Percentiles rank a stretch among this genome's conserved stretches.
These are phyloP conservation scores for Phengaris arion DNA, from an alignment of 2,888 invertebrate genomes.

Conservation along the genomic window DNA sequence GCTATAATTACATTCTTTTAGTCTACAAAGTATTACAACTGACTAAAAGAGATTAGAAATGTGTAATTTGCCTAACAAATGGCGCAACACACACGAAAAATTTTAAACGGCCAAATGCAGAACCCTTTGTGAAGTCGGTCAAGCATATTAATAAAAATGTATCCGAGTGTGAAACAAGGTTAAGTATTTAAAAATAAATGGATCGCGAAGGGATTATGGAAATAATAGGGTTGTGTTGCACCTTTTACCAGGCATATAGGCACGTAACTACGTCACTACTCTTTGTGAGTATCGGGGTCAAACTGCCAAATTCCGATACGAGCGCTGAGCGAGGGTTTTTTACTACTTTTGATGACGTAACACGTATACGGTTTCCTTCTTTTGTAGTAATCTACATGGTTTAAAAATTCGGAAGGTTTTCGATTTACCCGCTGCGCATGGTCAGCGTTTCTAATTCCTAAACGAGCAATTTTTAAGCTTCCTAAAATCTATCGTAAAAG, in stretches of 20 bases:
- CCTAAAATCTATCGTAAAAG: neutral
- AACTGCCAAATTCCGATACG: conserved; percentile 16
- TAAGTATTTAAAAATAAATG: conserved; percentile 25
- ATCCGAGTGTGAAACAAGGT: conserved; percentile 3
- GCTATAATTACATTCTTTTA: too few species aligned
- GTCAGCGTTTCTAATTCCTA: neutral
- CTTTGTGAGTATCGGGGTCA: conserved; percentile 14
- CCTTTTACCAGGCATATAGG: neutral
- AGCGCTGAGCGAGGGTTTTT: conserved; percentile 6
- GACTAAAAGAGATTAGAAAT: neutral
- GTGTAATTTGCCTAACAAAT: neutral
- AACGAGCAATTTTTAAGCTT: neutral
- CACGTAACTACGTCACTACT: neutral
- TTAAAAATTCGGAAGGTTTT: conserved; percentile 7
- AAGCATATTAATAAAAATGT: neutral
- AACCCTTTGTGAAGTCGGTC: neutral
- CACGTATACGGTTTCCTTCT: neutral
- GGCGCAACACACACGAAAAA: neutral
- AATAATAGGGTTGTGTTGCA: neutral
- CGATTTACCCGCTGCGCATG: neutral
- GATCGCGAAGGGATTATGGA: conserved; percentile 13
- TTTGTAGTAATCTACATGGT: neutral
- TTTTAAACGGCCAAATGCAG: neutral
- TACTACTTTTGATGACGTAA: conserved; percentile 7
- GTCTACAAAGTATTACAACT: neutral